phyloP scores from a whole-genome alignment of 2,888 invertebrate species.

The Tethea ocularis region DNA sequence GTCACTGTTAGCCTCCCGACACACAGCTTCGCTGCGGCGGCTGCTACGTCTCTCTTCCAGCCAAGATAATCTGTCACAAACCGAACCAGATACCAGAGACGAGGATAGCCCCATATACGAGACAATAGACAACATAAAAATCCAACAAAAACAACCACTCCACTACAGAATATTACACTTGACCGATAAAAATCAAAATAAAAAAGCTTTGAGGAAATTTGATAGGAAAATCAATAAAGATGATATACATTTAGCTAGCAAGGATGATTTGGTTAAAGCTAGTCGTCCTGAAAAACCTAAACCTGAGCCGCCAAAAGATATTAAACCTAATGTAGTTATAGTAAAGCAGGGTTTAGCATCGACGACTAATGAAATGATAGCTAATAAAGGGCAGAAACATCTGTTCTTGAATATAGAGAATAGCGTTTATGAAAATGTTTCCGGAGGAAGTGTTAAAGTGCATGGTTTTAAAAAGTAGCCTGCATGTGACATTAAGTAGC shows the following conservation, averaged over 20 bases:
- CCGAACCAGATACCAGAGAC: slow-evolving; percentile 15
- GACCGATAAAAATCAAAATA: slow-evolving; percentile 27
- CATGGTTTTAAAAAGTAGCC: slow-evolving; percentile 32
- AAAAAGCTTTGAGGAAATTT: slow-evolving; percentile 46
- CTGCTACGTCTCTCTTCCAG: not conserved
- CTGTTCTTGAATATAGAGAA: slow-evolving; percentile 38
- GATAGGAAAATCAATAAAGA: slow-evolving; percentile 64
- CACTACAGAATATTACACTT: slow-evolving; percentile 26
- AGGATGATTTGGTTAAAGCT: slow-evolving; percentile 27
- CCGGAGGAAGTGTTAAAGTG: slow-evolving; percentile 34
- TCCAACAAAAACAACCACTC: slow-evolving; percentile 18
- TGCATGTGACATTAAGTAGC: not conserved
- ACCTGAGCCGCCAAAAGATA: slow-evolving; percentile 25
- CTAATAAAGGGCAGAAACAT: slow-evolving; percentile 35
- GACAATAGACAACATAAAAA: not conserved
- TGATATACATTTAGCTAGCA: slow-evolving; percentile 59
- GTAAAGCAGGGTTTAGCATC: slow-evolving; percentile 85
- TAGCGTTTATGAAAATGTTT: slow-evolving; percentile 34
- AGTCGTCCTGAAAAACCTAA: slow-evolving; percentile 20
- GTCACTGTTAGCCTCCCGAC: not conserved
- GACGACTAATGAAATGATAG: slow-evolving; percentile 84
- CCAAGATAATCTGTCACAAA: not conserved
- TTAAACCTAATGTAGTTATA: slow-evolving; percentile 76
- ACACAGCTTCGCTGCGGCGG: not conserved
- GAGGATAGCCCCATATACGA: slow-evolving; percentile 9